phyloP scores from a whole-genome alignment of 2,888 invertebrate genomes.

The Plebejus melissa region DNA sequence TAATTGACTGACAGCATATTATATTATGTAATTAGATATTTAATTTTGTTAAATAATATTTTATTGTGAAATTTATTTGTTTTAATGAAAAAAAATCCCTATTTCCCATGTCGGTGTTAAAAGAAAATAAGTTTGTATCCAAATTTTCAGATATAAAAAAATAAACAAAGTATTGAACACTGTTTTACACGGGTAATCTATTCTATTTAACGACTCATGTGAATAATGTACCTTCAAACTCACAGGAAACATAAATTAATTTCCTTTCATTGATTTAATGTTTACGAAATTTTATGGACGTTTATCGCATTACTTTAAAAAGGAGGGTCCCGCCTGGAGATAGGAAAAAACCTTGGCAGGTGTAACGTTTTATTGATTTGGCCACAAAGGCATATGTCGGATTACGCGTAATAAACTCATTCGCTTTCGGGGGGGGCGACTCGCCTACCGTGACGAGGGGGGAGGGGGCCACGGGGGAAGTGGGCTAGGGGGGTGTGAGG shows the following conservation, averaged over 20 bases:
- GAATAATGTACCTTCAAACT: not conserved
- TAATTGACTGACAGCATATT: too few species aligned
- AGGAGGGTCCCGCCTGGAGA: not conserved
- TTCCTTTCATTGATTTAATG: constrained; percentile 12
- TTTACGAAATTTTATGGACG: constrained; percentile 19
- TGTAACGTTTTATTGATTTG: constrained; percentile 34
- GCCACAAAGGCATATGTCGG: constrained; percentile 33
- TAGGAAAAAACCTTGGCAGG: constrained; percentile 30
- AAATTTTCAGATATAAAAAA: too few species aligned
- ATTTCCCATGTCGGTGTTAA: too few species aligned
- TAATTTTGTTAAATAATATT: too few species aligned
- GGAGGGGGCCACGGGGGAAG: not conserved
- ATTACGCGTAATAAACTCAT: constrained; percentile 34
- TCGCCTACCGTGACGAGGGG: constrained; percentile 21
- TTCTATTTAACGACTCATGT: not conserved
- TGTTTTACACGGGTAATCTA: too few species aligned
- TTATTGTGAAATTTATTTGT: too few species aligned
- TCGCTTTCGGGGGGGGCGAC: constrained; percentile 23
- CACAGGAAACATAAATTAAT: constrained; percentile 16
- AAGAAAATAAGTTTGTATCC: too few species aligned
- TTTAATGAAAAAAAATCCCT: too few species aligned
- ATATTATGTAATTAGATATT: too few species aligned
- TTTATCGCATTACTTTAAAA: constrained; percentile 15
- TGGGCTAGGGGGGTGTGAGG: not conserved
- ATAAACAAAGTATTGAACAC: too few species aligned